A percentile compares a stretch with the other conserved stretches of the same genome.
phyloP scores from a whole-genome alignment of 2,888 invertebrate species.

The Drosophila rubida region DNA sequence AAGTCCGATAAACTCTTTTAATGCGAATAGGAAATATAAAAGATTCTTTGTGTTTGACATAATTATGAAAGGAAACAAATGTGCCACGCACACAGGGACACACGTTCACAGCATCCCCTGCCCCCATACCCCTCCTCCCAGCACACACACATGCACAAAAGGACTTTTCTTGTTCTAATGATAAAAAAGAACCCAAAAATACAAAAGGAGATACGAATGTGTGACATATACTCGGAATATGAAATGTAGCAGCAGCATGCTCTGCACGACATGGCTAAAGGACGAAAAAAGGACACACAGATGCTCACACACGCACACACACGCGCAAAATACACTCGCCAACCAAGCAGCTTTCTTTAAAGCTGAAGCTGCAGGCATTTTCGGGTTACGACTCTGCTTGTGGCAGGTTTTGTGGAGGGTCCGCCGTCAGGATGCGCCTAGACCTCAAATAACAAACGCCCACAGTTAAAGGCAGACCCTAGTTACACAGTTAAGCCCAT shows the following conservation, averaged over 20 bases:
- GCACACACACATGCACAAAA: slow-evolving; percentile 73
- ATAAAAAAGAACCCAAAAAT: slow-evolving; percentile 50
- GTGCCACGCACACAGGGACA: slow-evolving; percentile 55
- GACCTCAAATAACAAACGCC: slow-evolving; percentile 69
- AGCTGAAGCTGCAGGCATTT: slow-evolving; percentile 35
- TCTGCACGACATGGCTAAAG: slow-evolving; percentile 41
- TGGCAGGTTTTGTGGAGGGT: slow-evolving; percentile 26
- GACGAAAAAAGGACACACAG: slow-evolving; percentile 63
- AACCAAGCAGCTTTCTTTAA: slow-evolving; percentile 33
- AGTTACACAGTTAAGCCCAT: slow-evolving; percentile 5
- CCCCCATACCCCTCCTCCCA: too few relatives aligned
- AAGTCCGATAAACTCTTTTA: slow-evolving; percentile 64
- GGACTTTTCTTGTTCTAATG: slow-evolving; percentile 74
- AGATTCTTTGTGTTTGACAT: slow-evolving; percentile 80
- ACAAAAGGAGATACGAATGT: slow-evolving; percentile 48
- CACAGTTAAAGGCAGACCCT: slow-evolving; percentile 60
- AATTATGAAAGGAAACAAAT: slow-evolving; percentile 79
- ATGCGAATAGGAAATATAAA: slow-evolving; percentile 57
- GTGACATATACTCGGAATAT: slow-evolving; percentile 58
- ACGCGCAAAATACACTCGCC: slow-evolving; percentile 8
- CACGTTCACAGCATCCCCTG: slow-evolving; percentile 58
- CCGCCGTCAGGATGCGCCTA: slow-evolving; percentile 42
- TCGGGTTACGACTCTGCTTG: slow-evolving; percentile 18
- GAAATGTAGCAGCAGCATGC: slow-evolving; percentile 52
- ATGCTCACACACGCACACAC: slow-evolving; percentile 15